Conservation (phyloP, 2,113 vertebrate species). For the Cavia aperea region DNA sequence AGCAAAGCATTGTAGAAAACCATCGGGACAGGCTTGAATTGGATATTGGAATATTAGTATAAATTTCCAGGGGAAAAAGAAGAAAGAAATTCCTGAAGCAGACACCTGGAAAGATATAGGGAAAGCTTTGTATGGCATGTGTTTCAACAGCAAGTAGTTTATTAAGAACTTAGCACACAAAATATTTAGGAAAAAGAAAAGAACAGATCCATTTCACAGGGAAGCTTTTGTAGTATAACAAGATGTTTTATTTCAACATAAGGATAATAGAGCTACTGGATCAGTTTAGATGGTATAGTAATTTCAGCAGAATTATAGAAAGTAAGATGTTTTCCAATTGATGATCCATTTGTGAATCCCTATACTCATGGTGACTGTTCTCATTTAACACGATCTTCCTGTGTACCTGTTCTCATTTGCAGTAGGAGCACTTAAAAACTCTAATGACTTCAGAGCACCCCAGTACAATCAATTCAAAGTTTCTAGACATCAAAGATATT, state of each 20-base stretch:
- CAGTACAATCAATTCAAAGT: neutral
- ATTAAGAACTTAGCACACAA: neutral
- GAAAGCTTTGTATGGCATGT: neutral
- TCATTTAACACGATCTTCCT: neutral
- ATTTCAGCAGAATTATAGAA: neutral
- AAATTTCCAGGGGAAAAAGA: neutral
- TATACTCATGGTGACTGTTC: neutral
- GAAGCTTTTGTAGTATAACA: neutral
- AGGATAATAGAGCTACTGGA: neutral
- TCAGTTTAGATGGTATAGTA: neutral
- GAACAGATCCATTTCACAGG: neutral
- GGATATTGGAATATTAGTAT: neutral
- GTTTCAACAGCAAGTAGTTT: neutral
- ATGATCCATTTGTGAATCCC: neutral
- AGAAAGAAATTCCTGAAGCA: neutral
- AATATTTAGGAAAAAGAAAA: neutral
- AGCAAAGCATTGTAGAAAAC: neutral
- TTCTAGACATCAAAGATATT: neutral
- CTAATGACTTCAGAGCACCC: neutral
- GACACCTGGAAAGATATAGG: neutral
- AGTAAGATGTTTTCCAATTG: neutral
- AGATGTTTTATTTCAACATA: slow-evolving; percentile 18
- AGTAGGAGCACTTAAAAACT: neutral
- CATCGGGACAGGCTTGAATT: neutral
- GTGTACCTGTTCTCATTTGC: neutral